Evolutionary conservation across 2,888 invertebrate species (phyloP).

Genomic region (Drosophila helvetica): DNA sequence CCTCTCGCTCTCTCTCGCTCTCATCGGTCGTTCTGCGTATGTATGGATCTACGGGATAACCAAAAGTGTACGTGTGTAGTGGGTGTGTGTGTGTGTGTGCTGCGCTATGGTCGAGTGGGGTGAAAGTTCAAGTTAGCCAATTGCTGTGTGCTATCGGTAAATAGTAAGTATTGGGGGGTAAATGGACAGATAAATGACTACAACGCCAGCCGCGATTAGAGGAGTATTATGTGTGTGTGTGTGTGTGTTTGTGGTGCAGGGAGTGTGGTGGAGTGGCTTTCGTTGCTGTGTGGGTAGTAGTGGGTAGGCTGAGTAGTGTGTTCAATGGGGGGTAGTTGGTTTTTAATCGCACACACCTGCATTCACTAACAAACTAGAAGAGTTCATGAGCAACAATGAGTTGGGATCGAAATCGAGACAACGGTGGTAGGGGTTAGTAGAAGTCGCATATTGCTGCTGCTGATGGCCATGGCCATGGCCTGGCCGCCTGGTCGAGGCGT

Average conservation of each 20-base stretch:
- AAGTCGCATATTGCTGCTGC: constrained; percentile 83
- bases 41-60: constrained; percentile 17
- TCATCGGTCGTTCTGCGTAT: constrained; percentile 42
- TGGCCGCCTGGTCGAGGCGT: constrained; percentile 76
- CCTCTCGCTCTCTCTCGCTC: constrained; percentile 15
- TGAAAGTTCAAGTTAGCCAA: constrained; percentile 40
- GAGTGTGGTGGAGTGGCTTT: constrained; percentile 2
- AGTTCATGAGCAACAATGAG: constrained; percentile 83
- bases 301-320: constrained; percentile 36
- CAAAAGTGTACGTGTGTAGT: constrained; percentile 8
- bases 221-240: constrained; percentile 4
- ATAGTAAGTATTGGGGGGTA: constrained; percentile 23
- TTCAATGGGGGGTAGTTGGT: constrained; percentile 51
- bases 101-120: background rate
- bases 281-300: constrained; percentile 35
- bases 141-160: constrained; percentile 33
- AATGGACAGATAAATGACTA: constrained; percentile 29
- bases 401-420: constrained; percentile 82
- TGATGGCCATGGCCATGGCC: constrained; percentile 66
- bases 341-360: constrained; percentile 83
- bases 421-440: constrained; percentile 74
- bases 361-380: constrained; percentile 83
- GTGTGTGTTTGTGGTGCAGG: constrained; percentile 29
- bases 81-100: constrained; percentile 14
- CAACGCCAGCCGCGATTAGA: constrained; percentile 25